Percentiles rank a stretch among this genome's conserved stretches.
Evolutionary conservation across 1,140 invertebrate species (phyloP).

Genomic region (Ctenoplectra terminalis): DNA sequence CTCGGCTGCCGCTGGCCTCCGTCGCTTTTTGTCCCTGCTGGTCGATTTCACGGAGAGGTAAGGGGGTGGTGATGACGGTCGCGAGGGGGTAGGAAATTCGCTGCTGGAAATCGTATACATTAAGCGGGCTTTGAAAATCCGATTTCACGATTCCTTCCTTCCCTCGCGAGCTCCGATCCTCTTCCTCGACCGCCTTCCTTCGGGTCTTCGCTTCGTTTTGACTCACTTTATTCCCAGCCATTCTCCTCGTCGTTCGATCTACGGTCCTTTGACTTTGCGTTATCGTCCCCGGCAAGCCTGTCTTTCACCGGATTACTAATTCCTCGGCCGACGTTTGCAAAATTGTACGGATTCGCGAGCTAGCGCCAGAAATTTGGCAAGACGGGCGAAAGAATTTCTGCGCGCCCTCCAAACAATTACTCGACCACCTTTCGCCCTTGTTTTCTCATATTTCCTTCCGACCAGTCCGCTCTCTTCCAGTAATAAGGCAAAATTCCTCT

Average conservation of each 20-base stretch:
- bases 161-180: neutral
- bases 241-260: constrained; percentile 1
- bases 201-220: neutral
- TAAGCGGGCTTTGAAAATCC: constrained; percentile 69
- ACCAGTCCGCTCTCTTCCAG: constrained; percentile 14
- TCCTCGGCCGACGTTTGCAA: constrained; percentile 43
- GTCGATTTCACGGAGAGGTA: constrained; percentile 27
- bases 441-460: constrained; percentile 45
- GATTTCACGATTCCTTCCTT: constrained; percentile 62
- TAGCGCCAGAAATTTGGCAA: neutral
- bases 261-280: constrained; percentile 18
- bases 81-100: constrained; percentile 43
- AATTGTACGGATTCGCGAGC: constrained; percentile 5
- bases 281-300: constrained; percentile 16
- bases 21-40: constrained; percentile 48
- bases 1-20: constrained; percentile 30
- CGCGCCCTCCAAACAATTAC: constrained; percentile 47
- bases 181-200: neutral
- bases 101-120: constrained; percentile 63
- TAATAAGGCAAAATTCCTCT: constrained; percentile 49
- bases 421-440: constrained; percentile 42
- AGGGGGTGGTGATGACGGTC: no score
- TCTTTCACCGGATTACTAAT: constrained; percentile 46
- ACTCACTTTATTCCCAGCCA: neutral
- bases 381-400: constrained; percentile 1